phyloP scores from a whole-genome alignment of 2,888 invertebrate species.

The Sminthurinus aureus region DNA sequence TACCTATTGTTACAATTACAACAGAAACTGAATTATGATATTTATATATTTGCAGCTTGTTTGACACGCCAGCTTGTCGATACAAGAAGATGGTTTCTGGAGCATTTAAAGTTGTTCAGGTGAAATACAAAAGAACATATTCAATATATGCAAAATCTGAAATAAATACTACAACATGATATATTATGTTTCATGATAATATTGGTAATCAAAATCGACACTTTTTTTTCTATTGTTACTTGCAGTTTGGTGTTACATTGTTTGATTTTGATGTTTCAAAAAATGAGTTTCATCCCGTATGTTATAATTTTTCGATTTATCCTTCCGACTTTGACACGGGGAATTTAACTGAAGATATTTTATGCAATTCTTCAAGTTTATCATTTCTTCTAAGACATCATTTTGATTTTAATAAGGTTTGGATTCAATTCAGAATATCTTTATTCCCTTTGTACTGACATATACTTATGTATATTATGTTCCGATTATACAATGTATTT shows the following conservation, averaged over 20 bases:
- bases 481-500: neutral
- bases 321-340: conserved; percentile 71
- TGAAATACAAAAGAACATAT: neutral
- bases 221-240: conserved; percentile 64
- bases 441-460: neutral
- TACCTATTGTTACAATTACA: neutral
- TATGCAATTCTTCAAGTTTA: conserved; percentile 72
- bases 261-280: conserved; percentile 69
- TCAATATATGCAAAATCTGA: neutral
- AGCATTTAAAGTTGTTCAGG: conserved; percentile 28
- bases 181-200: neutral
- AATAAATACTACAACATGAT: neutral
- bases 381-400: conserved; percentile 68
- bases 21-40: neutral
- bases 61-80: conserved; percentile 68
- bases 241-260: conserved; percentile 75
- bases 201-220: neutral
- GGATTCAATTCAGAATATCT: conserved; percentile 26
- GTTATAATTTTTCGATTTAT: conserved; percentile 75
- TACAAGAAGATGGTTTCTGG: conserved; percentile 66
- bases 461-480: neutral
- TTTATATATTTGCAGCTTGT: conserved; percentile 67
- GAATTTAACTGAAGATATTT: conserved; percentile 67
- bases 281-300: conserved; percentile 69
- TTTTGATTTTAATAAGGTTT: conserved; percentile 79